Evolutionary conservation across 2,797 vertebrate species (phyloP).

Genomic region (Cossypha dichroa): DNA sequence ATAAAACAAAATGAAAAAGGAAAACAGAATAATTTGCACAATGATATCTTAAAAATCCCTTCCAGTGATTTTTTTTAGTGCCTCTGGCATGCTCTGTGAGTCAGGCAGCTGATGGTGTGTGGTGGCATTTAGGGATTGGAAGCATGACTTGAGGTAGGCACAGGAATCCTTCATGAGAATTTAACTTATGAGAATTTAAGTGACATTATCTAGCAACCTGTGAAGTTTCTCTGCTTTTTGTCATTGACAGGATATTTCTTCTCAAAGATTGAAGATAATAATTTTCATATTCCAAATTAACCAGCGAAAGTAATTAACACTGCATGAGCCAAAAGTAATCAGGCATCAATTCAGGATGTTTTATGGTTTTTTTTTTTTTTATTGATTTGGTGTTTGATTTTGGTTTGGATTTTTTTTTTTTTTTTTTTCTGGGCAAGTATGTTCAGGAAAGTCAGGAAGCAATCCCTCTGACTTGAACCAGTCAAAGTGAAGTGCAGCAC

Average conservation of each 20-base stretch:
- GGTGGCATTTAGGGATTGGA: background rate
- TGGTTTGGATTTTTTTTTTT: background rate
- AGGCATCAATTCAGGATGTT: background rate
- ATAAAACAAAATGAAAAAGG: background rate
- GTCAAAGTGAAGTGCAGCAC: background rate
- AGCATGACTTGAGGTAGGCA: background rate
- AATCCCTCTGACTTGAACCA: background rate
- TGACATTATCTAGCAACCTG: background rate
- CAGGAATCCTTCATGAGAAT: background rate
- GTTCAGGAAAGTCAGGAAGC: background rate
- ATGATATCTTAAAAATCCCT: background rate
- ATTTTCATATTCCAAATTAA: background rate
- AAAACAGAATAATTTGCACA: background rate
- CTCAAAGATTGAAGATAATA: background rate
- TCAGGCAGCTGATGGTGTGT: background rate
- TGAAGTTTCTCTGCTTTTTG: background rate
- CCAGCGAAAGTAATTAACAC: background rate
- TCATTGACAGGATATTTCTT: background rate
- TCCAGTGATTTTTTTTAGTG: background rate
- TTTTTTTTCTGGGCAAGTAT: background rate
- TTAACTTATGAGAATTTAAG: background rate
- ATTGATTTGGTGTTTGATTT: background rate
- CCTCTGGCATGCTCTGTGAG: background rate
- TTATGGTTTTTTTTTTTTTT: background rate
- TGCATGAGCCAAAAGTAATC: background rate